phyloP scores from a whole-genome alignment of 2,888 invertebrate species.

The Mycalesis mineus region DNA sequence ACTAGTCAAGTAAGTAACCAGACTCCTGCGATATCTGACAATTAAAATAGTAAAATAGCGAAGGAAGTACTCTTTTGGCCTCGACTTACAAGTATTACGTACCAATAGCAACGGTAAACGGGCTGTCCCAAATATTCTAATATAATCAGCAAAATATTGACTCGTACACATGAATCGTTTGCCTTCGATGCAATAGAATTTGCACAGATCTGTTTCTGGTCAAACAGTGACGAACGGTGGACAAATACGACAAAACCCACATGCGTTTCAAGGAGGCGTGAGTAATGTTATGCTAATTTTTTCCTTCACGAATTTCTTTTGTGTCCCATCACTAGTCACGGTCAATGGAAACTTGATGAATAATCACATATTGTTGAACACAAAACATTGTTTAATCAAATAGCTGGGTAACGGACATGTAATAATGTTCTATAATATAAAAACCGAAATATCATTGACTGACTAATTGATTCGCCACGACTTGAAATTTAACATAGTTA shows the following conservation, averaged over 20 bases:
- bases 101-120: background rate
- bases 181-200: constrained; percentile 1
- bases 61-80: background rate
- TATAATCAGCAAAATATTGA: background rate
- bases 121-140: background rate
- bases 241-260: background rate
- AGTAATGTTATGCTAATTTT: background rate
- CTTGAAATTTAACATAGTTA: too few species aligned
- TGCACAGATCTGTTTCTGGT: background rate
- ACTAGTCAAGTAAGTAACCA: background rate
- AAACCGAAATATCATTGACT: too few species aligned
- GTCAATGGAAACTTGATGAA: too few species aligned
- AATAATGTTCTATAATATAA: too few species aligned
- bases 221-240: background rate
- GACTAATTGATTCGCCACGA: too few species aligned
- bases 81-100: background rate
- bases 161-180: background rate
- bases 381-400: too few species aligned
- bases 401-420: too few species aligned
- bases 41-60: too few species aligned
- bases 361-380: too few species aligned
- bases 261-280: background rate
- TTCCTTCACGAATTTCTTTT: background rate
- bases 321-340: background rate
- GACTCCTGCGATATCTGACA: too few species aligned